Evolutionary conservation across 2,797 vertebrate genomes (phyloP).

Genomic region (Enteromius paludinosus): DNA sequence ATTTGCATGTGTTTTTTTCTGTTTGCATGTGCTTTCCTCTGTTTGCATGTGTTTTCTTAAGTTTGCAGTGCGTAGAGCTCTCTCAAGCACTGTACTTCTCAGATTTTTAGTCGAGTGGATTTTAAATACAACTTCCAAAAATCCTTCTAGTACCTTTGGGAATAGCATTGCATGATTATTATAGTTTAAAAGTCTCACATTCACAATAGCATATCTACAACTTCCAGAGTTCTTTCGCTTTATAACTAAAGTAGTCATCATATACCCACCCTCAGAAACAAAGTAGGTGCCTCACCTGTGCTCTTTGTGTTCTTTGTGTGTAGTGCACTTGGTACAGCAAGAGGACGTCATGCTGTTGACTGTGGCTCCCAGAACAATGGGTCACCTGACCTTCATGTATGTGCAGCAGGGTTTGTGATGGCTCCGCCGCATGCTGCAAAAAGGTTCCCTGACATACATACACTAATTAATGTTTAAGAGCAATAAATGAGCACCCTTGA

Average conservation of each 20-base stretch:
- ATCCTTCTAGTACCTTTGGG: not conserved
- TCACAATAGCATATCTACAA: not conserved
- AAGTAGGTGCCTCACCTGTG: not conserved
- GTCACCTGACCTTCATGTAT: slow-evolving; percentile 54
- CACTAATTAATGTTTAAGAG: slow-evolving; percentile 50
- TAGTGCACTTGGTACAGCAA: not conserved
- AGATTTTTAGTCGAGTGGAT: not conserved
- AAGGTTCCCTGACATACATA: slow-evolving; percentile 23
- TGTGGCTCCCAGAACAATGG: slow-evolving; percentile 28
- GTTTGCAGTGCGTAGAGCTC: no score
- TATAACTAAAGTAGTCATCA: not conserved
- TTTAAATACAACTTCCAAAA: not conserved
- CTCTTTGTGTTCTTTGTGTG: not conserved
- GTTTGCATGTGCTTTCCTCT: no score
- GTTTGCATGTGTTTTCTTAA: no score
- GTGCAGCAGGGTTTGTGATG: slow-evolving; percentile 39
- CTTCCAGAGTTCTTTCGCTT: not conserved
- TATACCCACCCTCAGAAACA: not conserved
- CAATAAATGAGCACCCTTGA: slow-evolving; percentile 21
- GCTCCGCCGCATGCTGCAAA: slow-evolving; percentile 15
- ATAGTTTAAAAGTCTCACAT: not conserved
- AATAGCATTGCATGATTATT: not conserved
- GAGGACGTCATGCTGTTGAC: slow-evolving; percentile 21
- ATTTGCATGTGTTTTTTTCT: no score
- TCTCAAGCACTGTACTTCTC: no score